Percentiles rank a stretch among this genome's conserved stretches.
Conservation (phyloP, 2,797 vertebrate species). For the Crocodylus rhombifer region DNA sequence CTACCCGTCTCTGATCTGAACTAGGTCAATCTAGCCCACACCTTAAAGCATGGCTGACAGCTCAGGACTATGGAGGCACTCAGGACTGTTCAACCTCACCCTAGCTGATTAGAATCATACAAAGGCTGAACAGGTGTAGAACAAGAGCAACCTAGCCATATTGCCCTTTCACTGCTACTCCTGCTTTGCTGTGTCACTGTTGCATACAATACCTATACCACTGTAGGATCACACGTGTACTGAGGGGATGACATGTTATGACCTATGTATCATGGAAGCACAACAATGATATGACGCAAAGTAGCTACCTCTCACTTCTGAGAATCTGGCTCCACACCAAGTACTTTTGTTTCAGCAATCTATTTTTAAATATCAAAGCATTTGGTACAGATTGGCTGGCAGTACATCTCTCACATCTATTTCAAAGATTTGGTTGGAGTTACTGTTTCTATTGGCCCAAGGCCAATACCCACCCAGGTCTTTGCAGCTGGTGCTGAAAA, state of each 20-base stretch:
- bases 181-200: not conserved
- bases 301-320: not conserved
- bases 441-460: not conserved
- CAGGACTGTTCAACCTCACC: not conserved
- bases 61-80: too few relatives aligned
- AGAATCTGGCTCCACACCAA: not conserved
- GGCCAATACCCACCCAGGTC: too few relatives aligned
- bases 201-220: not conserved
- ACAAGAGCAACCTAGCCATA: not conserved
- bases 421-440: not conserved
- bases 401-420: accelerated
- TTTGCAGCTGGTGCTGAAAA: not conserved
- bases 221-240: not conserved
- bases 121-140: not conserved
- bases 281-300: not conserved
- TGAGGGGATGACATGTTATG: not conserved
- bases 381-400: not conserved
- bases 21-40: too few relatives aligned
- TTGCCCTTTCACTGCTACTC: not conserved
- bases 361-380: not conserved
- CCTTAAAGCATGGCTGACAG: too few relatives aligned
- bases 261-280: not conserved
- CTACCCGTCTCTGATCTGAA: too few relatives aligned
- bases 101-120: not conserved
- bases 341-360: too few relatives aligned